Percentiles rank a stretch among this genome's conserved stretches.
Evolutionary conservation across 2,888 invertebrate species (phyloP).

Genomic region (Seira sanloemensis): DNA sequence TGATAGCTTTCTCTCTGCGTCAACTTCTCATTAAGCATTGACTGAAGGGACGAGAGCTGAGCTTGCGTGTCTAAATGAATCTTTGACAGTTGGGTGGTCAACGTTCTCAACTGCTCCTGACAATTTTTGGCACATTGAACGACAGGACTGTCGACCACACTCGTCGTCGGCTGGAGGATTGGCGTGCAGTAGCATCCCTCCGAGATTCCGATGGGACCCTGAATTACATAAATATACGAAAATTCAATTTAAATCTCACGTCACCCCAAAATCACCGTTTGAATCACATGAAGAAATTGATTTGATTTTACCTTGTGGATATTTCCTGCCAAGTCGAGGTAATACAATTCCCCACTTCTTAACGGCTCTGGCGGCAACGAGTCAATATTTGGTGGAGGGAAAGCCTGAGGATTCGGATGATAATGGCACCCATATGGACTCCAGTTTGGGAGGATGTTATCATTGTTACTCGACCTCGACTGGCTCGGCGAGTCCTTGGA

Average conservation of each 20-base stretch:
- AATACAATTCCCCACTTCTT: constrained; percentile 93
- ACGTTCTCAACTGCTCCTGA: constrained; percentile 67
- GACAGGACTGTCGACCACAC: constrained; percentile 57
- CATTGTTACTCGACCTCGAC: constrained; percentile 47
- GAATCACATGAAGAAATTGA: background rate
- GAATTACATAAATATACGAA: constrained; percentile 12
- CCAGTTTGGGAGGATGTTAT: constrained; percentile 79
- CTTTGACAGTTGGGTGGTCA: constrained; percentile 69
- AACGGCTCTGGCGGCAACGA: constrained; percentile 91
- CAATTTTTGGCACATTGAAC: constrained; percentile 67
- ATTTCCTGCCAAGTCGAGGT: constrained; percentile 94
- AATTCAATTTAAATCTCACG: constrained; percentile 14
- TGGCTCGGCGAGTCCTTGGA: constrained; percentile 63
- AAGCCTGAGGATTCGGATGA: constrained; percentile 89
- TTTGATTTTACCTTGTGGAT: constrained; percentile 89
- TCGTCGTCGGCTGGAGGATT: constrained; percentile 79
- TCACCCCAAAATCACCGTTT: background rate
- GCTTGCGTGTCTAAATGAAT: constrained; percentile 71
- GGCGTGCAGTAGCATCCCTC: constrained; percentile 96
- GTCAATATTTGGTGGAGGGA: constrained; percentile 90
- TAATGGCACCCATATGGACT: constrained; percentile 95
- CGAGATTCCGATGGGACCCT: constrained; percentile 94
- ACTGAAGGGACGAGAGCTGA: constrained; percentile 68
- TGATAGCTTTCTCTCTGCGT: constrained; percentile 63
- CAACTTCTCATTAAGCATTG: constrained; percentile 70